Percentiles rank a stretch among this genome's conserved stretches.
These are phyloP conservation scores for Cetoscarus ocellatus DNA, from an alignment of 2,797 vertebrate species.

Conservation along the genomic window DNA sequence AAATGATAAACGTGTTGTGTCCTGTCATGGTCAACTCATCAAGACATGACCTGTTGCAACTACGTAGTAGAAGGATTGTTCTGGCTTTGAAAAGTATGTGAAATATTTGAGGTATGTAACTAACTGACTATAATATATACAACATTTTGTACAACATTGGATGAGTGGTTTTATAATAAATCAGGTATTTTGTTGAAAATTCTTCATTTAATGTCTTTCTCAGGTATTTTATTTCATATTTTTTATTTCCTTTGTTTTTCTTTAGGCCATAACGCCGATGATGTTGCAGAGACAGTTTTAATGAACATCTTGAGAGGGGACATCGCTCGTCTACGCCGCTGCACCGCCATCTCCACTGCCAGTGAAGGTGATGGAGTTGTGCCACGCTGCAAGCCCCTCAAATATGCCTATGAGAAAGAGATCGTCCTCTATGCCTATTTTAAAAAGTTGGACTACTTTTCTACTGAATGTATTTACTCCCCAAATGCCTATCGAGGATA, in stretches of 20 bases:
- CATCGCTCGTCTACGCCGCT: slow-evolving; percentile 88
- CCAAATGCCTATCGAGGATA: slow-evolving; percentile 93
- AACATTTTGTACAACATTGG: too few relatives aligned
- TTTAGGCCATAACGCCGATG: slow-evolving; percentile 92
- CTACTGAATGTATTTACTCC: slow-evolving; percentile 92
- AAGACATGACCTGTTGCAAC: too few relatives aligned
- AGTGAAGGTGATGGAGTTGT: slow-evolving; percentile 87
- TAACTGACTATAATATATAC: too few relatives aligned
- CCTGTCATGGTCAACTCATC: too few relatives aligned
- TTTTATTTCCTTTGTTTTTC: background rate
- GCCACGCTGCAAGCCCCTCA: slow-evolving; percentile 91
- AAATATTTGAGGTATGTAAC: too few relatives aligned
- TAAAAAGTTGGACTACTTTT: slow-evolving; percentile 92
- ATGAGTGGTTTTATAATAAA: too few relatives aligned
- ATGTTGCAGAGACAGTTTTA: slow-evolving; percentile 91
- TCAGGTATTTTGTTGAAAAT: too few relatives aligned
- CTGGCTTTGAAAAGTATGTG: too few relatives aligned
- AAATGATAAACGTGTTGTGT: too few relatives aligned
- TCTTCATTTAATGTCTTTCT: too few relatives aligned
- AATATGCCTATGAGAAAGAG: slow-evolving; percentile 94
- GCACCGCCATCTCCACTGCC: slow-evolving; percentile 85
- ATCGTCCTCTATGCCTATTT: slow-evolving; percentile 95
- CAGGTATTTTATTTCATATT: background rate
- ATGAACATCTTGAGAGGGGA: slow-evolving; percentile 94
- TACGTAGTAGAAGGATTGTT: too few relatives aligned